A percentile compares a stretch with the other conserved stretches of the same genome.
phyloP scores from a whole-genome alignment of 1,140 invertebrate genomes.

The Tetragonula clypearis region DNA sequence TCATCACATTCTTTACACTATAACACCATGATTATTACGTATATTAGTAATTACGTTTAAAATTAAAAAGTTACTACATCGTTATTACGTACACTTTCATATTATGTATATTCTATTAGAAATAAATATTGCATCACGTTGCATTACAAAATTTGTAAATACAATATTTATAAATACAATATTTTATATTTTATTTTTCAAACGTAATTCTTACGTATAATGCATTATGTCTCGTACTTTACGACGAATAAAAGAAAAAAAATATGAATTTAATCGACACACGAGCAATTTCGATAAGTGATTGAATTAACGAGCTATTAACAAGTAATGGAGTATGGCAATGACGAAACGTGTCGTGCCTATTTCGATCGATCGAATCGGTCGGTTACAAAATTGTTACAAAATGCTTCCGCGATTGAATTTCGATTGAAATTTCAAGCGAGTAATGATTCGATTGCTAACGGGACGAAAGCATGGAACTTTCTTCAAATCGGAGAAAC shows the following conservation, averaged over 20 bases:
- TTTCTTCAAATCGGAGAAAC: slow-evolving; percentile 52
- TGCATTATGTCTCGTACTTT: neutral
- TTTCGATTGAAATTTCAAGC: slow-evolving; percentile 42
- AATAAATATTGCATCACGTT: no score
- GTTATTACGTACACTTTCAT: no score
- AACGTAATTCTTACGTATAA: neutral
- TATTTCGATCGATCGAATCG: slow-evolving; percentile 41
- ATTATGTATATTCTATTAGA: no score
- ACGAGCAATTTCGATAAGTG: neutral
- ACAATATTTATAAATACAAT: neutral
- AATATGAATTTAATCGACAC: neutral
- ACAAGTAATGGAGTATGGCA: neutral
- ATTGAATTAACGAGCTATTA: slow-evolving; percentile 24
- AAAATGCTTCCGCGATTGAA: neutral
- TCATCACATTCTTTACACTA: neutral
- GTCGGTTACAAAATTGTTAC: slow-evolving; percentile 32
- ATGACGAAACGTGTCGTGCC: slow-evolving; percentile 35
- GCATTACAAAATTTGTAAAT: neutral
- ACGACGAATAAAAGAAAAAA: neutral
- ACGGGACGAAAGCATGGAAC: slow-evolving; percentile 30
- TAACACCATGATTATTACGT: neutral
- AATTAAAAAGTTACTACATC: neutral
- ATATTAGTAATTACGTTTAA: neutral
- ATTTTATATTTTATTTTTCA: neutral
- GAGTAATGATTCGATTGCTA: slow-evolving; percentile 16